Base-by-base conservation (phyloP, 2,888 invertebrate species). In the Euzophera pinguis region DNA sequence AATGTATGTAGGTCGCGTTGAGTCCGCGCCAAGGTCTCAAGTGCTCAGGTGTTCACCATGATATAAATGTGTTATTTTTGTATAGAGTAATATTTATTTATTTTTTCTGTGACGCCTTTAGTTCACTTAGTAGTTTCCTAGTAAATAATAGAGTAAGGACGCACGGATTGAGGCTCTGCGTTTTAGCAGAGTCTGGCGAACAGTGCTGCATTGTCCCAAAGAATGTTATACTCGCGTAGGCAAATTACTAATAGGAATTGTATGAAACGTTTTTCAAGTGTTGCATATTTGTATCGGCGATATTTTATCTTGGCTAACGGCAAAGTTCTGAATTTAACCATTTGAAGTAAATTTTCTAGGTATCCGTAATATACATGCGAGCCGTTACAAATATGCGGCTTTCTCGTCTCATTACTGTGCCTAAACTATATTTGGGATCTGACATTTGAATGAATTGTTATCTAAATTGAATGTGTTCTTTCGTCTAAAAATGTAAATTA, bases 1-100 rank as follows among this genome's bases (percentile, higher is more conserved):
- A 22, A 22, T 22, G 49, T 50, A 22, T 22, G 49, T 50, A 50
- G 60, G 49, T n/a, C 14, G 49, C 37, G 27, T 2, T 32, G n/a
- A 13, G 48, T 48, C 63, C 65, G 71, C 69, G 73, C 64, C 64
- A 65, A 62, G 73, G 71, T 77, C 73, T 74, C 76, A 68, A 71
- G 71, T 75, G 81, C 83, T 87, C 85, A 81, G 77, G 86, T 88
- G 87, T 88, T 89, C 87, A 86, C 80, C 80, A 75, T 78, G 69
- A 78, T 63, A 73, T 78, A 80, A 81, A 83, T 81, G 79, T 78
- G 78, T 87, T 86, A 85, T 86, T 88, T 87, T 87, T 88, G 81
- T 88, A 88, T 86, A 88, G 85, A 87, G 77, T 81, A 82, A 84
- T 87, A 88, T 86, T 84, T 88, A 88, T 89, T 88, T 89, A 86